Conservation (phyloP, 2,797 vertebrate genomes). For the Potorous gilbertii region DNA sequence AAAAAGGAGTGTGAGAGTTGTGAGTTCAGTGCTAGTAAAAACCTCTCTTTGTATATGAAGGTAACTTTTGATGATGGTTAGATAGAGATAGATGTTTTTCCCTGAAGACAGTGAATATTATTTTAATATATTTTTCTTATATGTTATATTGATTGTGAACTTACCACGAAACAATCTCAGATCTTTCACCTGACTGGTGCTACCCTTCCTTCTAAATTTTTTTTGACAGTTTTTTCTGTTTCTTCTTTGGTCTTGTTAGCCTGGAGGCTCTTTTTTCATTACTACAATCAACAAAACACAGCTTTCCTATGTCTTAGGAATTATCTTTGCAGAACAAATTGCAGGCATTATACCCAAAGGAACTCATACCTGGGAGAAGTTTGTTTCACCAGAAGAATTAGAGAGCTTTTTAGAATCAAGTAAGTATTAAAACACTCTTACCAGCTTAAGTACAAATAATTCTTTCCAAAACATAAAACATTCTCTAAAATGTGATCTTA, state of each 20-base stretch:
- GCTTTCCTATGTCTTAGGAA: constrained; percentile 93
- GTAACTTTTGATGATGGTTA: constrained; percentile 23
- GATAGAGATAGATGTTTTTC: neutral
- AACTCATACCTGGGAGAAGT: constrained; percentile 97
- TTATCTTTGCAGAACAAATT: constrained; percentile 92
- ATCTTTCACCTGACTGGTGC: neutral
- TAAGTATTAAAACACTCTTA: constrained; percentile 83
- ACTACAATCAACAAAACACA: constrained; percentile 96
- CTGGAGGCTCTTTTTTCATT: constrained; percentile 94
- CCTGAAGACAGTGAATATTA: constrained; percentile 21
- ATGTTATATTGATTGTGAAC: constrained; percentile 3
- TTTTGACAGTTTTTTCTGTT: neutral
- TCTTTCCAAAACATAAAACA: neutral
- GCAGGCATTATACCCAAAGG: constrained; percentile 92
- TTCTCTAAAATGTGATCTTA: neutral
- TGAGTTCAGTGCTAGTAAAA: constrained; percentile 18
- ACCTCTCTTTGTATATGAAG: constrained; percentile 1
- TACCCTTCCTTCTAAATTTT: constrained; percentile 23
- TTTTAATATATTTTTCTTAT: constrained; percentile 50
- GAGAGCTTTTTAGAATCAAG: constrained; percentile 92
- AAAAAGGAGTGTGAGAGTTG: constrained; percentile 23
- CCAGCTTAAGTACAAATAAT: neutral
- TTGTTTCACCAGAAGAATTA: constrained; percentile 93
- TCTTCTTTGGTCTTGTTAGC: constrained; percentile 84
- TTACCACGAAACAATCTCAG: neutral